Conservation (phyloP, 2,113 vertebrate species). For the Gadus chalcogrammus region DNA sequence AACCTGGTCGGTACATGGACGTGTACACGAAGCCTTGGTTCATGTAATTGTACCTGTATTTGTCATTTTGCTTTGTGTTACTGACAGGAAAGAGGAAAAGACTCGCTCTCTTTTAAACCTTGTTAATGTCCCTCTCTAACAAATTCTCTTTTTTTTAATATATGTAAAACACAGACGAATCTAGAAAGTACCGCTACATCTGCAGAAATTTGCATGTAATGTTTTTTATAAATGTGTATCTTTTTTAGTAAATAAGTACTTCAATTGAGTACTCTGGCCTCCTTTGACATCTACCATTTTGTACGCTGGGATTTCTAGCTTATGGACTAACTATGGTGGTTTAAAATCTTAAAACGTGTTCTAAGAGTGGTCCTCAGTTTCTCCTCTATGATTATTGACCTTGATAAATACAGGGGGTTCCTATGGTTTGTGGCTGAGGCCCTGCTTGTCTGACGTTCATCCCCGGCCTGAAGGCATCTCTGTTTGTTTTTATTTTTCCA, state of each 20-base stretch:
- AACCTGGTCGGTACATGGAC: conserved; percentile 88
- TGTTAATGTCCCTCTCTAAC: conserved; percentile 74
- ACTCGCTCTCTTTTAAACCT: conserved; percentile 59
- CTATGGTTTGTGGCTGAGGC: conserved; percentile 32
- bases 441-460: neutral
- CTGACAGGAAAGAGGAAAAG: conserved; percentile 70
- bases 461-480: conserved; percentile 54
- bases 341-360: conserved; percentile 61
- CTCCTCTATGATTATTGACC: conserved; percentile 38
- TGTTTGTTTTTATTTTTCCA: conserved; percentile 72
- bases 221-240: conserved; percentile 66
- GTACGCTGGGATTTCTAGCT: conserved; percentile 70
- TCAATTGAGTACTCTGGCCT: conserved; percentile 56
- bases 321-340: conserved; percentile 62
- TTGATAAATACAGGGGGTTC: conserved; percentile 62
- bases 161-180: conserved; percentile 57
- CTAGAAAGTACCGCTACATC: conserved; percentile 49
- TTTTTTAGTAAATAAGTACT: conserved; percentile 62
- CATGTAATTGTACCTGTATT: conserved; percentile 69
- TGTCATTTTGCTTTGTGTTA: conserved; percentile 69
- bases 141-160: conserved; percentile 71
- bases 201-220: conserved; percentile 73
- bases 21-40: conserved; percentile 72
- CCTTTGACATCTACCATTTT: conserved; percentile 54
- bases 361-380: conserved; percentile 44